phyloP scores from a whole-genome alignment of 2,797 vertebrate species.

The Ciconia nigra region DNA sequence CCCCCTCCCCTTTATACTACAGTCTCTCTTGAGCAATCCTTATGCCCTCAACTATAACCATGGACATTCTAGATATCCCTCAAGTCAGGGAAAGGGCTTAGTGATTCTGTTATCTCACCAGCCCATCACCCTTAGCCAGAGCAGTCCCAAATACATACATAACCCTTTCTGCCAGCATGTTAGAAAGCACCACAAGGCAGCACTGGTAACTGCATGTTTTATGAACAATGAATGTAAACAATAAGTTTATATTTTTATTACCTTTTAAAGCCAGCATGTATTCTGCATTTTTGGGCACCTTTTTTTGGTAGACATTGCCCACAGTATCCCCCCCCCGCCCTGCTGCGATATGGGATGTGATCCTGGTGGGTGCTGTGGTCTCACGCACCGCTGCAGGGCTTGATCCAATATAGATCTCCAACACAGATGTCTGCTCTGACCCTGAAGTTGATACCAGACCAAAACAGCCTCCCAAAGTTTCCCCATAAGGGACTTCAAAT shows the following conservation, averaged over 20 bases:
- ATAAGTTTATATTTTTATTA: neutral
- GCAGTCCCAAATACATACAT: neutral
- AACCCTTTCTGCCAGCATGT: neutral
- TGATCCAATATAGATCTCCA: no score
- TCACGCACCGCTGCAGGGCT: neutral
- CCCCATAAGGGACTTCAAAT: neutral
- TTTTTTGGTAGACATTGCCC: neutral
- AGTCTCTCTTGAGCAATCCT: neutral
- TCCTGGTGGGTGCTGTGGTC: rapidly evolving
- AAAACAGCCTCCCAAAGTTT: neutral
- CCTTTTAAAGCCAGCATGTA: neutral
- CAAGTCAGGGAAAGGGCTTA: neutral
- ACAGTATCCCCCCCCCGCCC: rapidly evolving
- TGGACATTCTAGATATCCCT: neutral
- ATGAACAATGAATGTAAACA: neutral
- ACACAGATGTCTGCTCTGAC: neutral
- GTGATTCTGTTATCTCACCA: neutral
- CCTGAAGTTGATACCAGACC: neutral
- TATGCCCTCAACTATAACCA: neutral
- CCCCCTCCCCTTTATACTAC: neutral
- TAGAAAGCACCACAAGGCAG: neutral
- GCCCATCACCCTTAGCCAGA: neutral
- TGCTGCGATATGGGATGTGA: no score
- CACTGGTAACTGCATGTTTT: neutral
- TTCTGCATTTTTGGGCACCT: rapidly evolving